Base-by-base conservation (phyloP, 2,888 invertebrate species). In the Micoletzkya japonica region DNA sequence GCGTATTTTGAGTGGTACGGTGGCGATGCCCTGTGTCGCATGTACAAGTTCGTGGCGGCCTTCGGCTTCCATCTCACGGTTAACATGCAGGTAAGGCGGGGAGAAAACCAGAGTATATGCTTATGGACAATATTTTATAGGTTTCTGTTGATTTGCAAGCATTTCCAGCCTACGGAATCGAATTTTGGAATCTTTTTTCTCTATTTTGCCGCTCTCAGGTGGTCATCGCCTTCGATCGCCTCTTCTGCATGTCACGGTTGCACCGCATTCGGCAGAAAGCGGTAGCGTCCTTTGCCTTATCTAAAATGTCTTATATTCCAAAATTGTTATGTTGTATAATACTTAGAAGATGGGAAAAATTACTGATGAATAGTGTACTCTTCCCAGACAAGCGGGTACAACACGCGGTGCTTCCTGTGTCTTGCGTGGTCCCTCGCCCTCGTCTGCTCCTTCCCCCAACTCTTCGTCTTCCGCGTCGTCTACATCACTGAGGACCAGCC, bases 31-130 rank as follows among this genome's bases (percentile, higher is more conserved):
- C 70, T 73, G 54, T 79, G 79, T 49, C 63, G 75, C 52, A 24
- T 75, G 17, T 77, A 75, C 74, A 79, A 79, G 39, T 79, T 79
- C 61, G 69, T 79, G 37, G 75, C 77, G 10, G 76, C 79, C 24
- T 79, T 79, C 52, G 79, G 76, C 2, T 78, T 79, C 56, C 77
- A 79, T 71, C 52, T 79, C 30, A 79, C 79, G 6, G 77, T 77
- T n/a, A 79, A 78, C 39, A 79, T 79, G 78, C 79, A 79, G 72
- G 73, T 75, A 3, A 24, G 36, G 14, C 1, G 4, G 24, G 28
- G 6, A 30, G 7, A 57, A 57, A 57, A 14, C 4, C 34, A 10
- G 17, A n/a, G 44, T 44, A 44, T n/a, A n/a, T n/a, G n/a, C n/a
- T n/a, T n/a, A n/a, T n/a, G n/a, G n/a, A n/a, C n/a, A n/a, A n/a